phyloP scores from a whole-genome alignment of 2,888 invertebrate species.

The Seira ritae region DNA sequence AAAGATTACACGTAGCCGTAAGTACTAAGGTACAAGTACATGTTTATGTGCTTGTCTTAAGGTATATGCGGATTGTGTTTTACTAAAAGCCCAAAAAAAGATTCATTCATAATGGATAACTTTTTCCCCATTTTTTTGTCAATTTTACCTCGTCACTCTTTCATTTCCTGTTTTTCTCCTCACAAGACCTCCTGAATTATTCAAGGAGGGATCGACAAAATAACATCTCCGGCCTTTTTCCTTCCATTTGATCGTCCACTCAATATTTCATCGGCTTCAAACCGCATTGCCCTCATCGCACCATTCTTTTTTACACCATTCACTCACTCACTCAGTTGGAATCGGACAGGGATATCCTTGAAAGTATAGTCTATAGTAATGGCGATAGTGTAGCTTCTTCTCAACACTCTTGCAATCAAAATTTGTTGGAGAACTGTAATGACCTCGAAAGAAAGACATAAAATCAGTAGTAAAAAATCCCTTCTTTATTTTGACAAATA shows the following conservation, averaged over 20 bases:
- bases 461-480: background rate
- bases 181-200: constrained; percentile 73
- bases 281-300: constrained; percentile 73
- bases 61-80: background rate
- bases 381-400: background rate
- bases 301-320: constrained; percentile 44
- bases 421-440: background rate
- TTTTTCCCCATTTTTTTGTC: constrained; percentile 74
- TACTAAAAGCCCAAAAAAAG: constrained; percentile 9
- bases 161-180: constrained; percentile 72
- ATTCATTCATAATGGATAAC: constrained; percentile 72
- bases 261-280: constrained; percentile 73
- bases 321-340: background rate
- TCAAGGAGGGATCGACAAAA: constrained; percentile 72
- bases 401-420: background rate
- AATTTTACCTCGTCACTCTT: constrained; percentile 74
- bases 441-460: constrained; percentile 12
- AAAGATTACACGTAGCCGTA: too few species aligned
- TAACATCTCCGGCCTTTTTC: constrained; percentile 62
- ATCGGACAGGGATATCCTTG: background rate
- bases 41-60: background rate
- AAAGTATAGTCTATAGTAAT: constrained; percentile 12
- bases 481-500: background rate
- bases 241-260: constrained; percentile 72
- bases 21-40: constrained; percentile 19